Base-by-base conservation (phyloP, 2,113 vertebrate genomes). In the Psittacula cyanocephala region DNA sequence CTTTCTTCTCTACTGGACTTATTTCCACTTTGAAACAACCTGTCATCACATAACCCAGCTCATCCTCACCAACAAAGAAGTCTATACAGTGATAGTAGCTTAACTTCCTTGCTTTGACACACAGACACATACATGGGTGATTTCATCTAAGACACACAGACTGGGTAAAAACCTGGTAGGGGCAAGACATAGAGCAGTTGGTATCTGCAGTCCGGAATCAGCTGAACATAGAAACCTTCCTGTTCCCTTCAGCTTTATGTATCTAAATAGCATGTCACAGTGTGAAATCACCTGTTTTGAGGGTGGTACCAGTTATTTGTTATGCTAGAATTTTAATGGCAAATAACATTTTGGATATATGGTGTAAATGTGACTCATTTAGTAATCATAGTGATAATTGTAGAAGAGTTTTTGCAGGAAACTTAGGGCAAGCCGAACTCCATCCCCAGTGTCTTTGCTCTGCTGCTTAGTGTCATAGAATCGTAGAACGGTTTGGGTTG, bases 11-110 rank as follows among this genome's bases (percentile, higher is more conserved):
- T 78, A 10, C 17, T 72, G 19, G 31, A 27, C 20, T 79, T n/a
- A 91, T 76, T 82, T 35, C 35, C 53, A 13, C 81, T 77, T 41
- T 47, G 55, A 60, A 88, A 87, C 89, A 86, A 52, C 8, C 68
- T 69, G 47, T 77, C 47, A 59, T 57, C 3, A 0, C n/a, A 11
- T 50, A 72, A 55, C 46, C 27, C 57, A 59, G 67, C 76, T 92
- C 72, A 77, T 81, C 82, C 79, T 91, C 27, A 49, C 14, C 79
- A 97, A 91, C 91, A 94, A 97, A 97, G 96, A 77, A 55, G 33
- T 19, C 27, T 46, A 12, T 31, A 16, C n/a, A 78, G 91, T n/a
- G 52, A 16, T 57, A 39, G 18, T 46, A 64, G 68, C 70, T 80
- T 35, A 74, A 71, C 41, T 74, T 69, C 55, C 57, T 69, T 93